phyloP scores from a whole-genome alignment of 2,113 vertebrate genomes.

The Muntiacus reevesi region DNA sequence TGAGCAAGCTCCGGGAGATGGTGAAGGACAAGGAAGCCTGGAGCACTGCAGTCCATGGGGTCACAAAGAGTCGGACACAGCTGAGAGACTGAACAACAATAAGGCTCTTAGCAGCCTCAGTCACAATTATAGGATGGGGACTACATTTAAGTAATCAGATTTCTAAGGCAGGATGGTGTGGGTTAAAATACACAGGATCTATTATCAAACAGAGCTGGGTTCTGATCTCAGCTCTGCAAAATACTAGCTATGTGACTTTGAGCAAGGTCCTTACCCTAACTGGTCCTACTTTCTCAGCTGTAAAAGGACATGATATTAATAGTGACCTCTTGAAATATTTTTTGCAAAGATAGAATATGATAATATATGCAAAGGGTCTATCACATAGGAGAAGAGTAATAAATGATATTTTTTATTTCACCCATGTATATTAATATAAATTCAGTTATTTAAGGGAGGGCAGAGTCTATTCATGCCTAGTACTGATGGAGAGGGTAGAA shows the following conservation, averaged over 20 bases:
- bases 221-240: background rate
- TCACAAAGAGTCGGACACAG: background rate
- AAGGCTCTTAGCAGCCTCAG: background rate
- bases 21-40: background rate
- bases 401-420: background rate
- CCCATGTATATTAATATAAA: background rate
- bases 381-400: background rate
- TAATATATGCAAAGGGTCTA: background rate
- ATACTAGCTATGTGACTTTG: background rate
- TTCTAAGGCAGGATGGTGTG: background rate
- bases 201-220: background rate
- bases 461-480: background rate
- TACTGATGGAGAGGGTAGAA: background rate
- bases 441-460: background rate
- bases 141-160: background rate
- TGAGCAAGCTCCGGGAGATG: background rate
- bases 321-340: background rate
- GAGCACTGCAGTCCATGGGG: background rate
- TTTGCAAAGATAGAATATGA: background rate
- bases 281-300: background rate
- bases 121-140: background rate
- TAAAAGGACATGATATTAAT: background rate
- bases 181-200: background rate
- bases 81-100: background rate
- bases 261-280: background rate